Evolutionary conservation across 1,140 invertebrate genomes (phyloP), one percentile per base, ranked within the genome.

Genomic region (Pygmarrhopalites habei): DNA sequence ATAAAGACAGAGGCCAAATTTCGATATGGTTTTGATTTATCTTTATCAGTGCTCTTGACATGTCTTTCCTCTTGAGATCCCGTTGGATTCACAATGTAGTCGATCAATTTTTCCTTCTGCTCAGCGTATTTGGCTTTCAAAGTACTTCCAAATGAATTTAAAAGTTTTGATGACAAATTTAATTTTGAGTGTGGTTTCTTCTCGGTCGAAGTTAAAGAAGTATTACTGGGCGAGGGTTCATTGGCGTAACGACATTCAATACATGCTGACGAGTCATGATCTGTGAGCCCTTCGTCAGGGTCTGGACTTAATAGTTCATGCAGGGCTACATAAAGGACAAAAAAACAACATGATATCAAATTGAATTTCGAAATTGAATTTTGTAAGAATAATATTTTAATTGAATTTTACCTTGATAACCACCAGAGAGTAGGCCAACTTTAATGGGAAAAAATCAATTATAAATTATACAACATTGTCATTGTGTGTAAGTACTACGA

Each of bases 61-160:
- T 93, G 92, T 70, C 86, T 85, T 53, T 74, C 66, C 65, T 44
- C 43, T 55, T 61, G 64, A 56, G 53, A 15, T 41, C 84, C 83
- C 70, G 82, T 83, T 25, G 88, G 89, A 81, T 92, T 92, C 0
- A 89, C 87, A 67, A 98, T 95, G 72, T 95, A 95, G 76, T 95
- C 93, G 46, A 93, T 86, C 49, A 98, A 75, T 79, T 92, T 95
- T 17, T 87, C 92, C 74, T 92, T 96, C 26, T 96, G 86, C 77
- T 92, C 90, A 60, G 88, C 87, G 29, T 90, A 88, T 77, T 95
- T 94, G n/a, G 84, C 81, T 77, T 87, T 91, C 82, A 93, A 87
- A 7, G 85, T 89, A 60, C 70, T 74, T 30, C 73, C 74, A 62
- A 62, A 72, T 66, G 64, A 70, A 60, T 53, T 60, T 4, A 65